Base-by-base conservation (phyloP, 1,140 invertebrate genomes). In the Gryllus bimaculatus region DNA sequence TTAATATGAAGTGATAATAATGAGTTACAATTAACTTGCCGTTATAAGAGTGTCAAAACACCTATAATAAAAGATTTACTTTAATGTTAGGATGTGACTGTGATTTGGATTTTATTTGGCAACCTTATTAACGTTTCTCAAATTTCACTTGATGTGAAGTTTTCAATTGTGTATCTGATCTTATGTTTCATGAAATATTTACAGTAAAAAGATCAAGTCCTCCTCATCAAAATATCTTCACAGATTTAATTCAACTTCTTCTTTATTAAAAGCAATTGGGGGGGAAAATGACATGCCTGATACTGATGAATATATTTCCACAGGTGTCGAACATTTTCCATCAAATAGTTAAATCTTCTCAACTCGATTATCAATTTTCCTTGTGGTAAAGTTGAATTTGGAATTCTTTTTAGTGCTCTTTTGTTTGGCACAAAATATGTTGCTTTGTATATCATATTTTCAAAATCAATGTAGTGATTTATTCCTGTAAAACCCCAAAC, bases 401-500 rank as follows among this genome's bases (percentile, higher is more conserved):
- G 74, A 13, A 75, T 47, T 75, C 47, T 75, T 20, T 47, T 75
- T 21, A 75, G 12, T 10, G 74, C 20, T 47, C 47, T 10, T 75
- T 75, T 47, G n/a, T 75, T 75, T 20, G 74, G 74, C 20, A 21
- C 12, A 47, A 26, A 75, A 20, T 26, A 21, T 13, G 47, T 47
- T 20, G 74, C 74, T 47, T 10, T 75, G 47, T 75, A 47, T 13
- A 75, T 10, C 74, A 66, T 66, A 66, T 66, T 66, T 66, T 66
- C 54, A 18, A 66, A 66, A 66, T 66, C 54, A 13, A 75, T 13
- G 75, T 75, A 75, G 6, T 47, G 7, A 12, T 47, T 47, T 12
- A 15, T 78, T n/a, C 47, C 47, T 20, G 39, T 20, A 73, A 78
- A 78, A 20, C 78, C 78, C 78, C 78, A 78, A 8, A 78, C 78